phyloP scores from a whole-genome alignment of 2,113 vertebrate species.

The Numenius arquata region DNA sequence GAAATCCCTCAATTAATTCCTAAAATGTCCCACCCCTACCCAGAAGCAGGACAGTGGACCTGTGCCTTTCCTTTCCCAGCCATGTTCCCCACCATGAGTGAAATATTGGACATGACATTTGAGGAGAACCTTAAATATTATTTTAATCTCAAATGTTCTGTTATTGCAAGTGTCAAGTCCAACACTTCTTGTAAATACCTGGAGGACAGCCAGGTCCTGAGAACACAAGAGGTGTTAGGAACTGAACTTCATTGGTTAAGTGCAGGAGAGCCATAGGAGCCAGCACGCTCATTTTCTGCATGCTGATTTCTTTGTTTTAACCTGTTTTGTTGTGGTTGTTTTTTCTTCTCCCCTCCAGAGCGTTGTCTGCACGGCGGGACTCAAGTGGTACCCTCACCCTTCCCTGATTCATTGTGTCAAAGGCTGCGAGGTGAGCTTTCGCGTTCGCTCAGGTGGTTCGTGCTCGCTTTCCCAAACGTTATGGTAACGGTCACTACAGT shows the following conservation, averaged over 20 bases:
- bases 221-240: conserved; percentile 58
- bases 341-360: conserved; percentile 74
- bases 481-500: not conserved
- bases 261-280: not conserved
- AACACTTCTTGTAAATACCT: conserved; percentile 65
- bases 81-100: not conserved
- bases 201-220: conserved; percentile 52
- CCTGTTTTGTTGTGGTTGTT: not conserved
- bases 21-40: not conserved
- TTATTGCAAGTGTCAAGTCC: conserved; percentile 65
- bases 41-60: not conserved
- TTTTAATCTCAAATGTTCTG: conserved; percentile 67
- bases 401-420: conserved; percentile 93
- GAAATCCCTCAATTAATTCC: not conserved
- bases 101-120: conserved; percentile 55
- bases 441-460: not conserved
- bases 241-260: conserved; percentile 49
- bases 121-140: conserved; percentile 65
- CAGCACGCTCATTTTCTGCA: not conserved
- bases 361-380: conserved; percentile 90
- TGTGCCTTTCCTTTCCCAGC: conserved; percentile 1
- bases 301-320: conserved; percentile 38
- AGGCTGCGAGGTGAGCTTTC: conserved; percentile 90
- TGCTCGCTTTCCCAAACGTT: not conserved
- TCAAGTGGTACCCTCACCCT: conserved; percentile 94